Evolutionary conservation across 2,888 invertebrate genomes (phyloP), one percentile per base, ranked within the genome.

Genomic region (Gasteruption jaculator): DNA sequence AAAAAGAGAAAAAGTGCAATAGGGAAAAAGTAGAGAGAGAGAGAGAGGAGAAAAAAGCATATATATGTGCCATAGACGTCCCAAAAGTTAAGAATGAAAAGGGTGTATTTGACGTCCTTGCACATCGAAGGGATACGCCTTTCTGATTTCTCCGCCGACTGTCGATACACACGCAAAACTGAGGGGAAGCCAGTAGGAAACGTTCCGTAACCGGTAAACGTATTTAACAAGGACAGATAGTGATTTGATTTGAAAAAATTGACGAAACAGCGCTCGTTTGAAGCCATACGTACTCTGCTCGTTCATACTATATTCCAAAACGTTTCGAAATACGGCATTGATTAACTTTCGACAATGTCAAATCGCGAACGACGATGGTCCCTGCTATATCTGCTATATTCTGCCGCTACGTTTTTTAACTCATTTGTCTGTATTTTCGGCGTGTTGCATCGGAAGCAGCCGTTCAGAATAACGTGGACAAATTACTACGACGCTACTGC

Each of bases 261-360:
- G 67, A 66, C 69, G 68, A 67, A 68, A 66, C 65, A 60, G 57
- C 59, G 52, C 48, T 47, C 43, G 32, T 24, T 24, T 38, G n/a
- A n/a, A n/a, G n/a, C n/a, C n/a, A n/a, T n/a, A n/a, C n/a, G n/a
- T n/a, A n/a, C n/a, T n/a, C n/a, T n/a, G n/a, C n/a, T n/a, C n/a
- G n/a, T n/a, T n/a, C n/a, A n/a, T n/a, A n/a, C n/a, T n/a, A n/a
- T n/a, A n/a, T n/a, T n/a, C n/a, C n/a, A n/a, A n/a, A n/a, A n/a
- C n/a, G n/a, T n/a, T n/a, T n/a, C n/a, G n/a, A n/a, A n/a, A n/a
- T n/a, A n/a, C n/a, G 62, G 58, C 68, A 70, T 70, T 67, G 69
- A 70, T 70, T 68, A 69, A 68, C 68, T 66, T 70, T 70, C 68
- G 68, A 68, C 70, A 68, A 68, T 67, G 68, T 70, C 70, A 67